Evolutionary conservation across 2,888 invertebrate species (phyloP).

Genomic region (Drosophila anomalata): DNA sequence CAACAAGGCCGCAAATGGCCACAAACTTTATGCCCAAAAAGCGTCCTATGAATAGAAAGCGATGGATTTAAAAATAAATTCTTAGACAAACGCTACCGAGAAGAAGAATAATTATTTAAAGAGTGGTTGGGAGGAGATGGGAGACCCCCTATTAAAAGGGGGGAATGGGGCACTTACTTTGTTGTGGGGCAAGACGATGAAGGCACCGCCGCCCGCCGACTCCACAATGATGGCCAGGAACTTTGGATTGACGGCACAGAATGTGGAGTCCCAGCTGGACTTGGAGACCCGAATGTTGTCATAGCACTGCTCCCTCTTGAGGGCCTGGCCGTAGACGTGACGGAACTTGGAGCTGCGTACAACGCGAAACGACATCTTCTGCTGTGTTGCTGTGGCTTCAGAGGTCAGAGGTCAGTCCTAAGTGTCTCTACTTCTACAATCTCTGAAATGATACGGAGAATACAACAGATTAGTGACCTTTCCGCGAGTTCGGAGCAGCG

Average conservation of each 20-base stretch:
- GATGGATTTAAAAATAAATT: constrained; percentile 22
- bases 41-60: constrained; percentile 64
- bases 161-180: constrained; percentile 87
- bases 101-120: not conserved
- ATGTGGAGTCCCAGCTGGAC: constrained; percentile 99
- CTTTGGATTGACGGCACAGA: constrained; percentile 99
- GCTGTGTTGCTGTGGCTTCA: constrained; percentile 21
- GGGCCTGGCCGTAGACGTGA: constrained; percentile 94
- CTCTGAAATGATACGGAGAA: constrained; percentile 11
- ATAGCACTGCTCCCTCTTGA: constrained; percentile 98
- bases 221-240: constrained; percentile 98
- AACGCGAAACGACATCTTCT: constrained; percentile 96
- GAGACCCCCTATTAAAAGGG: not conserved
- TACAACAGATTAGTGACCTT: not conserved
- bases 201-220: constrained; percentile 97
- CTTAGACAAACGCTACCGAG: constrained; percentile 22
- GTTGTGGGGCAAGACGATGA: constrained; percentile 96
- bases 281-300: constrained; percentile 98
- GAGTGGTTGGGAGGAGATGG: not conserved
- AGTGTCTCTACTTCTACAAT: constrained; percentile 27
- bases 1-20: constrained; percentile 70
- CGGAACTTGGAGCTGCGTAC: constrained; percentile 99
- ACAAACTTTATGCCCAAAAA: constrained; percentile 56
- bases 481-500: constrained; percentile 1
- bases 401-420: constrained; percentile 33